Percentiles rank a stretch among this genome's conserved stretches.
phyloP scores from a whole-genome alignment of 2,113 vertebrate species.

The Silurus meridionalis region DNA sequence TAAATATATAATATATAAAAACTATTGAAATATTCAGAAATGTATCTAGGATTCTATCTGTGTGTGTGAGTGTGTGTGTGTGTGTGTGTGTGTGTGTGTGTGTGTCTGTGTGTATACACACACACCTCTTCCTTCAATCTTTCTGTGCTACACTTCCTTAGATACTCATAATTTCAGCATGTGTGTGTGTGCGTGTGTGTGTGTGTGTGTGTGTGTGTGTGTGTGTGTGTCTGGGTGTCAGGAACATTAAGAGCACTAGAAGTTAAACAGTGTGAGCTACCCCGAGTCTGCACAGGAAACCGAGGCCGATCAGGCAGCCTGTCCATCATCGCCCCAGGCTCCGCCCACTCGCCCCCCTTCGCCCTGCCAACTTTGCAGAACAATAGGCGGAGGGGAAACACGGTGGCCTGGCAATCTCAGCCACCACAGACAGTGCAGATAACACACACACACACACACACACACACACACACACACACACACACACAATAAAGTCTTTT shows the following conservation, averaged over 20 bases:
- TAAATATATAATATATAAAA: no score
- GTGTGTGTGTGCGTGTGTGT: slow-evolving; percentile 1
- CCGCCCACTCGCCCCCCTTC: slow-evolving; percentile 58
- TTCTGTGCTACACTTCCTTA: slow-evolving; percentile 38
- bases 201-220: slow-evolving; percentile 57
- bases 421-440: slow-evolving; percentile 46
- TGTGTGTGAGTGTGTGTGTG: not conserved
- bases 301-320: slow-evolving; percentile 64
- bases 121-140: slow-evolving; percentile 2
- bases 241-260: slow-evolving; percentile 63
- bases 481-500: no score
- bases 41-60: not conserved
- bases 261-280: slow-evolving; percentile 63
- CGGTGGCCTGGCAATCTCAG: slow-evolving; percentile 60
- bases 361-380: slow-evolving; percentile 63
- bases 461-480: slow-evolving; percentile 24
- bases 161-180: slow-evolving; percentile 24
- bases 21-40: not conserved
- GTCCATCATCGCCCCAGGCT: slow-evolving; percentile 66
- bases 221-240: slow-evolving; percentile 58
- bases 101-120: not conserved
- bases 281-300: slow-evolving; percentile 75
- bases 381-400: slow-evolving; percentile 69
- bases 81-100: slow-evolving; percentile 12
- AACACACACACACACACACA: slow-evolving; percentile 31